A percentile compares a stretch with the other conserved stretches of the same genome.
These are phyloP conservation scores for Hydrolagus colliei DNA, from an alignment of 2,797 vertebrate genomes.

Conservation along the genomic window DNA sequence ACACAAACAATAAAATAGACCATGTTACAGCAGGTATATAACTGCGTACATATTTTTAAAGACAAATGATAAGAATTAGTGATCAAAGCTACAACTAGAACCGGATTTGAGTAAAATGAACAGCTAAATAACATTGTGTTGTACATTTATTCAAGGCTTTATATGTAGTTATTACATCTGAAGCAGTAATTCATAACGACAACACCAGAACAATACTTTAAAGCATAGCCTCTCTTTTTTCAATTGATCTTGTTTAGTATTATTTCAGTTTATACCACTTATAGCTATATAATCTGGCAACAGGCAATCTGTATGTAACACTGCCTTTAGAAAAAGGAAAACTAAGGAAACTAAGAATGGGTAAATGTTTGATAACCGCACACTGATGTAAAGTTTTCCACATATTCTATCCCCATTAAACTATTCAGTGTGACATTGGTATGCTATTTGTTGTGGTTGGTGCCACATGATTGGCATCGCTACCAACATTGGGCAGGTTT, in stretches of 20 bases:
- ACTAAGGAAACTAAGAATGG: not conserved
- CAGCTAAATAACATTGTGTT: not conserved
- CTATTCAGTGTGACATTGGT: not conserved
- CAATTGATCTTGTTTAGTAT: not conserved
- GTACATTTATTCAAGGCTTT: not conserved
- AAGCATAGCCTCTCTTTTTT: conserved; percentile 1
- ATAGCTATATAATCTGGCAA: not conserved
- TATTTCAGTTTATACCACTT: not conserved
- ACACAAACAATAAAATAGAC: conserved; percentile 3
- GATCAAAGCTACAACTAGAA: conserved; percentile 17
- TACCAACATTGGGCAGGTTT: not conserved
- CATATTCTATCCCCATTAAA: not conserved
- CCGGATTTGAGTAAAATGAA: not conserved
- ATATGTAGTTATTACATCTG: conserved; percentile 21
- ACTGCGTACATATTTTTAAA: not conserved
- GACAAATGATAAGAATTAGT: not conserved
- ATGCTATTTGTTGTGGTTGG: not conserved
- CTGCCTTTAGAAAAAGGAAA: not conserved
- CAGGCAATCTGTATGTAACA: not conserved
- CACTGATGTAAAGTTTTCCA: not conserved
- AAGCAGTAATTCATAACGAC: conserved; percentile 15
- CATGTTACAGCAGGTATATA: not conserved
- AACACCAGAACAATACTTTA: conserved; percentile 21
- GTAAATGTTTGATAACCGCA: not conserved
- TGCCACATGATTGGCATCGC: not conserved